Percentiles rank a stretch among this genome's conserved stretches.
These are phyloP conservation scores for Pogonophryne albipinna DNA, from an alignment of 2,797 vertebrate genomes.

Conservation along the genomic window DNA sequence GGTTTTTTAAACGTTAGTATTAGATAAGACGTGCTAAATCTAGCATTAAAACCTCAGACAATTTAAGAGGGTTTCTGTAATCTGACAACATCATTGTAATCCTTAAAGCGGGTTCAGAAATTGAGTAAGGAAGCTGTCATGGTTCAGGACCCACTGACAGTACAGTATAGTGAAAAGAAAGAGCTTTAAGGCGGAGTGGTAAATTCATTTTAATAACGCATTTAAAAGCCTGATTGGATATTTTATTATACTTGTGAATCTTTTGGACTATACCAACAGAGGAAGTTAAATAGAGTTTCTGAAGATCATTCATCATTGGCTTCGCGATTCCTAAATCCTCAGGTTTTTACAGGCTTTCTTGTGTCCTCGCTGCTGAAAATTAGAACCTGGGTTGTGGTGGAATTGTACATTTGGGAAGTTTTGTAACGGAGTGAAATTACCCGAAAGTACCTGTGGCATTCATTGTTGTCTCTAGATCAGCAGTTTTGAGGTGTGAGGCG, in stretches of 20 bases:
- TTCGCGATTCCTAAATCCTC: neutral
- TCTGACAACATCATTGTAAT: conserved; percentile 45
- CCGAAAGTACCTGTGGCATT: too few relatives aligned
- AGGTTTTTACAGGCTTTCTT: neutral
- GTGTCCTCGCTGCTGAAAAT: neutral
- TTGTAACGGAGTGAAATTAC: too few relatives aligned
- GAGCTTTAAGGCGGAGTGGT: conserved; percentile 18
- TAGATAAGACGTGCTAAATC: conserved; percentile 6
- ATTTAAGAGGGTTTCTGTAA: conserved; percentile 29
- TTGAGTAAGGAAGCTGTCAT: conserved; percentile 13
- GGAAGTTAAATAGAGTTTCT: neutral
- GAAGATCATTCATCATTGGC: neutral
- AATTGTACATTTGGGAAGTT: too few relatives aligned
- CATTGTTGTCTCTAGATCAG: too few relatives aligned
- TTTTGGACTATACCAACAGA: neutral
- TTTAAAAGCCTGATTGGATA: conserved; percentile 1
- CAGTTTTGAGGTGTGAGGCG: too few relatives aligned
- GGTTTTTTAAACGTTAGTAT: neutral
- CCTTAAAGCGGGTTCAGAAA: conserved; percentile 17
- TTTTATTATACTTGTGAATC: conserved; percentile 22
- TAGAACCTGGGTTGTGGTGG: neutral
- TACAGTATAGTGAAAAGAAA: conserved; percentile 1
- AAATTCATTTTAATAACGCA: conserved; percentile 28
- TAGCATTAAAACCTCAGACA: conserved; percentile 14
- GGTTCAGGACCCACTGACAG: conserved; percentile 28